phyloP scores from a whole-genome alignment of 2,888 invertebrate genomes.

The Timandra comae region DNA sequence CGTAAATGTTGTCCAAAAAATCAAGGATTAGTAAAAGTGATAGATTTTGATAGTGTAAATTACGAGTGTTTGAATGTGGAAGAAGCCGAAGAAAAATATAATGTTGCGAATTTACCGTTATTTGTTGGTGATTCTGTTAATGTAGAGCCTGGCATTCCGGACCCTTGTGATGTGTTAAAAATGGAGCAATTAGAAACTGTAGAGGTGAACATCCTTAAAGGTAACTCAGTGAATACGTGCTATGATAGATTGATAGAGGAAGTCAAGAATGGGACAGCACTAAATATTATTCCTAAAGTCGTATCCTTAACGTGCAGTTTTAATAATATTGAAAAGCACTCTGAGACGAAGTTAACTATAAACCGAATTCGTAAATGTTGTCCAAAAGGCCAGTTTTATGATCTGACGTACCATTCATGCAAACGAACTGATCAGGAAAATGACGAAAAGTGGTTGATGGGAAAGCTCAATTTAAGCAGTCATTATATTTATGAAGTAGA shows the following conservation, averaged over 20 bases:
- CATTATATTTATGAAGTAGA: slow-evolving; percentile 48
- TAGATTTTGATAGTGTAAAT: slow-evolving; percentile 25
- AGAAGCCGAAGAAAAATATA: slow-evolving; percentile 30
- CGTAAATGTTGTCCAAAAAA: slow-evolving; percentile 57
- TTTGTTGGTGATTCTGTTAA: slow-evolving; percentile 36
- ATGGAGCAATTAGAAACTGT: slow-evolving; percentile 26
- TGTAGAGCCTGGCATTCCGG: slow-evolving; percentile 46
- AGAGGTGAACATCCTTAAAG: slow-evolving; percentile 26
- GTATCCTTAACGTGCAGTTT: slow-evolving; percentile 45
- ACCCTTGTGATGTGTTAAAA: slow-evolving; percentile 36
- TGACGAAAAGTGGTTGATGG: slow-evolving; percentile 37
- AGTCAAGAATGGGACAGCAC: slow-evolving; percentile 39
- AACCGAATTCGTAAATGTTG: slow-evolving; percentile 61
- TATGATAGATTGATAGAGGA: slow-evolving; percentile 52
- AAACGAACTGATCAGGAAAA: slow-evolving; percentile 26
- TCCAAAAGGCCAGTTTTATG: slow-evolving; percentile 49
- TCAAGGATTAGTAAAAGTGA: slow-evolving; percentile 48
- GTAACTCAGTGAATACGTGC: slow-evolving; percentile 31
- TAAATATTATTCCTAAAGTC: slow-evolving; percentile 46
- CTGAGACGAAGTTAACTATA: slow-evolving; percentile 30
- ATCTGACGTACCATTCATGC: slow-evolving; percentile 47
- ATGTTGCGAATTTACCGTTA: slow-evolving; percentile 39
- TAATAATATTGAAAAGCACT: slow-evolving; percentile 29
- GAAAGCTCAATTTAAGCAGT: slow-evolving; percentile 30
- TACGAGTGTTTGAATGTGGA: slow-evolving; percentile 49